Evolutionary conservation across 2,888 invertebrate genomes (phyloP).

Genomic region (Platycnemis pennipes): DNA sequence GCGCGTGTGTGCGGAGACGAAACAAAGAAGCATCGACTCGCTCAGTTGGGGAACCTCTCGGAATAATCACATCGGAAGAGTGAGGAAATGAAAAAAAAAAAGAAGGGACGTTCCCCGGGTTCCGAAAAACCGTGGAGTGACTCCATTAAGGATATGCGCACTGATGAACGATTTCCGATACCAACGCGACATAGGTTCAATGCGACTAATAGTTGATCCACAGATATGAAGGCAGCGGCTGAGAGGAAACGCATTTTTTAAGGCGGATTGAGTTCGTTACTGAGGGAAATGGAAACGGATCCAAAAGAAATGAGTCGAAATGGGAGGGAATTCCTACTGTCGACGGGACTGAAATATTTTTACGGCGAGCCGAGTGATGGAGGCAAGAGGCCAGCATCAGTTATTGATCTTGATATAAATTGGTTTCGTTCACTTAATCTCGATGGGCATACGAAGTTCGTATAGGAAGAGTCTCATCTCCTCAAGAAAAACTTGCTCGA

Average conservation of each 20-base stretch:
- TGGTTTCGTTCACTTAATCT: too few relatives aligned
- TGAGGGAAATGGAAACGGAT: background rate
- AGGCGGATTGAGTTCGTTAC: background rate
- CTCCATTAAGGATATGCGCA: background rate
- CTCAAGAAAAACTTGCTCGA: too few relatives aligned
- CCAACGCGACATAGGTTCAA: background rate
- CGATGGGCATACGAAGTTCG: too few relatives aligned
- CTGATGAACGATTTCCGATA: background rate
- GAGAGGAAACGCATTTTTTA: background rate
- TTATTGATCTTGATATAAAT: too few relatives aligned
- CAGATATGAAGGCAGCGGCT: background rate
- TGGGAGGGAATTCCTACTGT: background rate
- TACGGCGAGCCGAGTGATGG: background rate
- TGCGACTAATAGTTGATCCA: background rate
- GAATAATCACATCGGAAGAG: constrained; percentile 10
- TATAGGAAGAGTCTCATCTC: too few relatives aligned
- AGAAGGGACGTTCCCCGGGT: background rate
- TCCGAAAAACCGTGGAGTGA: background rate
- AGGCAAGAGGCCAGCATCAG: too few relatives aligned
- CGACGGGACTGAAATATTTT: background rate
- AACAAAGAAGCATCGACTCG: background rate
- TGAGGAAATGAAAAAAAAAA: background rate
- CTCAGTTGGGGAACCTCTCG: background rate
- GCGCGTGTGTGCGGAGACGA: background rate
- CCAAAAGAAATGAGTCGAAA: background rate